Conservation (phyloP, 2,113 vertebrate species). For the Rhizomys pruinosus region DNA sequence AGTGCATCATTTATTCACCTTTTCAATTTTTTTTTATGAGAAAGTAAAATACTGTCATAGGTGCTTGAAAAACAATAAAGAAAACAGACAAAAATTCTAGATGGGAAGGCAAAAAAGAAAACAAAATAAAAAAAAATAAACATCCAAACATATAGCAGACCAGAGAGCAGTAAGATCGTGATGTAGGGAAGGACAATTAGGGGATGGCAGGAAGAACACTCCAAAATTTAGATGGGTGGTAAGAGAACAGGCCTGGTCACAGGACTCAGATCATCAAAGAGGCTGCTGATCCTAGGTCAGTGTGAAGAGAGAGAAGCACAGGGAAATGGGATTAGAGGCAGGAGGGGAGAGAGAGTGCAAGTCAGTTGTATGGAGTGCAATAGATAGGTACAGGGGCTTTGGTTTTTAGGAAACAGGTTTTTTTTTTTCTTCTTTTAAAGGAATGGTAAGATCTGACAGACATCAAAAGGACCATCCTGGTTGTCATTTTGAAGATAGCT, state of each 20-base stretch:
- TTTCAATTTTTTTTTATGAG: neutral
- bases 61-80: constrained; percentile 21
- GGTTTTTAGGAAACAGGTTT: neutral
- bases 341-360: neutral
- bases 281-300: neutral
- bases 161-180: neutral
- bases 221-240: neutral
- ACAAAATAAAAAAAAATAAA: too few species aligned
- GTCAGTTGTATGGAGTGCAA: neutral
- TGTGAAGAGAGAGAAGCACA: neutral
- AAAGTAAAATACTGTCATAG: constrained; percentile 48
- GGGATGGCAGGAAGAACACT: neutral
- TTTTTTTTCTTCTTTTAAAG: neutral
- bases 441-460: neutral
- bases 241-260: neutral
- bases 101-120: constrained; percentile 27
- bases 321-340: neutral
- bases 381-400: neutral
- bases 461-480: neutral
- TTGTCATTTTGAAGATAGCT: neutral
- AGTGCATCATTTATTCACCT: constrained; percentile 25
- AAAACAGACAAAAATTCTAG: constrained; percentile 15
- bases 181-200: neutral
- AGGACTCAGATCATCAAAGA: neutral
- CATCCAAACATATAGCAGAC: neutral